Conservation (phyloP, 2,797 vertebrate genomes). For the Ispidina lecontei region DNA sequence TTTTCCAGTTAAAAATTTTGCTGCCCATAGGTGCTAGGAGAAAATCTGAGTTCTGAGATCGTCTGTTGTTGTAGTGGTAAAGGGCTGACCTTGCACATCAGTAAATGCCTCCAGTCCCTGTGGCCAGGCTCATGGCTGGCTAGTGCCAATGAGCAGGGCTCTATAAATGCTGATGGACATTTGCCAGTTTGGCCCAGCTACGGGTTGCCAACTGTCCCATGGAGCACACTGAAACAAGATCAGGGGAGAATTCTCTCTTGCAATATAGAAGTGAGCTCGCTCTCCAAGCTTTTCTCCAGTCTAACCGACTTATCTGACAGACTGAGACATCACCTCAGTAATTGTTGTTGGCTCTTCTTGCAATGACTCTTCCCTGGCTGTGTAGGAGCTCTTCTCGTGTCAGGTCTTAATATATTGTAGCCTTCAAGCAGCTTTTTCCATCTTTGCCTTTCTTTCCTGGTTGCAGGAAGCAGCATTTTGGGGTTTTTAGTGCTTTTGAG, state of each 20-base stretch:
- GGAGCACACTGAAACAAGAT: background rate
- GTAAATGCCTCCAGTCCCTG: background rate
- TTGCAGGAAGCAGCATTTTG: background rate
- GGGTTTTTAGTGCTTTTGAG: background rate
- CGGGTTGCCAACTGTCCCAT: background rate
- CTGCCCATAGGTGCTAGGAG: background rate
- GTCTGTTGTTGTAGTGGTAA: background rate
- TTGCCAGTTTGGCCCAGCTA: background rate
- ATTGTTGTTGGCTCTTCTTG: conserved; percentile 60
- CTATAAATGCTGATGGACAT: background rate
- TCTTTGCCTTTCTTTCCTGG: conserved; percentile 8
- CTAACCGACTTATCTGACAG: background rate
- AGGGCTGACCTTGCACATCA: background rate
- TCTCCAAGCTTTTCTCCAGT: conserved; percentile 28
- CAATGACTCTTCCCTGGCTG: conserved; percentile 50
- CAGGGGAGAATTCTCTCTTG: background rate
- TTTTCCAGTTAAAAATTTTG: conserved; percentile 56
- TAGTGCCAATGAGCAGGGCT: background rate
- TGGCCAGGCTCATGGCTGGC: background rate
- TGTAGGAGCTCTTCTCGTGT: background rate
- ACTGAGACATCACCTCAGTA: conserved; percentile 69
- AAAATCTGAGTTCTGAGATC: conserved; percentile 7
- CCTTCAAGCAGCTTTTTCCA: conserved; percentile 20
- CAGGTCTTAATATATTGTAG: conserved; percentile 20
- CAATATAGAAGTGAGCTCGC: background rate